A percentile compares a stretch with the other conserved stretches of the same genome.
These are phyloP conservation scores for Atrichornis clamosus DNA, from an alignment of 2,113 vertebrate species.

Conservation along the genomic window DNA sequence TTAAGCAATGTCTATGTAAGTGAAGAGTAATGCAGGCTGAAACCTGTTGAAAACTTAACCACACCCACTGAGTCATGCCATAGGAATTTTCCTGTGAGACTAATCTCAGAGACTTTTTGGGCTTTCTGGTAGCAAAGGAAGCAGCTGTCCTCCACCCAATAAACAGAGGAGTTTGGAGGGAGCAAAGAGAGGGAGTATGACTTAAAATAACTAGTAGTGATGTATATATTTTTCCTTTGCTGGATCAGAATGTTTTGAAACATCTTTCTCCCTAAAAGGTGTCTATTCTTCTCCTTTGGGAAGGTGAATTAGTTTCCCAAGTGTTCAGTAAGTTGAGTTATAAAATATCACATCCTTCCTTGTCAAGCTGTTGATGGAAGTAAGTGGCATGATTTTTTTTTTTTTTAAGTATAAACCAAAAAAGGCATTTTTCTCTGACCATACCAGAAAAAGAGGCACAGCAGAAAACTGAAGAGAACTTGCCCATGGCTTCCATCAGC, in stretches of 20 bases:
- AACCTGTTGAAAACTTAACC: background rate
- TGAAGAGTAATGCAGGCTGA: background rate
- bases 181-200: background rate
- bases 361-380: background rate
- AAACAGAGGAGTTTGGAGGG: background rate
- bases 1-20: background rate
- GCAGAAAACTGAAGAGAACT: background rate
- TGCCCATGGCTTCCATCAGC: background rate
- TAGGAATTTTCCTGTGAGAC: background rate
- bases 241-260: background rate
- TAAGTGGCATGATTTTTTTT: background rate
- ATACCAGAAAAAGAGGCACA: background rate
- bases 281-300: background rate
- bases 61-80: slow-evolving; percentile 34
- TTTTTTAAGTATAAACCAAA: background rate
- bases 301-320: background rate
- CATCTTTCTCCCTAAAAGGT: background rate
- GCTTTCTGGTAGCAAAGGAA: slow-evolving; percentile 25
- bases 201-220: background rate
- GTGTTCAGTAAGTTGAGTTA: background rate
- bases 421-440: background rate
- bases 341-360: background rate
- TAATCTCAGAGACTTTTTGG: background rate
- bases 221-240: background rate
- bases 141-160: background rate